phyloP scores from a whole-genome alignment of 2,113 vertebrate genomes.

The Salvator merianae region DNA sequence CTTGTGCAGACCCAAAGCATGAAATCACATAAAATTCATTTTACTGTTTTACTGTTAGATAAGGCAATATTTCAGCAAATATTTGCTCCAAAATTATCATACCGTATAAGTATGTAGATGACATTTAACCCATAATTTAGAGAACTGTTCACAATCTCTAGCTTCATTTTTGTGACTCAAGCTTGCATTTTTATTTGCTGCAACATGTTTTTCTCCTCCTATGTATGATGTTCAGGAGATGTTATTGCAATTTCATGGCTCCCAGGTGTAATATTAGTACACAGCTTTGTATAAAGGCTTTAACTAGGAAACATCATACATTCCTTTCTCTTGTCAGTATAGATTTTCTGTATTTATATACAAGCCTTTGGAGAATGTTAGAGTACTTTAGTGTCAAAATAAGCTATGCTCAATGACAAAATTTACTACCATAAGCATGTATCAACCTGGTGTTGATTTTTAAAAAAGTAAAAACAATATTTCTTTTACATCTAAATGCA shows the following conservation, averaged over 20 bases:
- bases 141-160: slow-evolving; percentile 14
- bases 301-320: neutral
- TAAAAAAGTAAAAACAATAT: slow-evolving; percentile 10
- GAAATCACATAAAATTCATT: neutral
- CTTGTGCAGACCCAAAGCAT: neutral
- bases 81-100: neutral
- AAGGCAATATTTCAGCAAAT: neutral
- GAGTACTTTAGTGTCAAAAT: slow-evolving; percentile 17
- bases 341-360: slow-evolving; percentile 39
- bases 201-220: neutral
- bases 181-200: slow-evolving; percentile 32
- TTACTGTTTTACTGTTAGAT: neutral
- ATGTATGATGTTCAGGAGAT: neutral
- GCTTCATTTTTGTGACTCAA: slow-evolving; percentile 35
- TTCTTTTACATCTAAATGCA: neutral
- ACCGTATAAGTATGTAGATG: neutral
- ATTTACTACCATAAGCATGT: slow-evolving; percentile 13
- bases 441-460: slow-evolving; percentile 25
- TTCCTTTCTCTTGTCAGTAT: slow-evolving; percentile 39
- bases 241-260: slow-evolving; percentile 22
- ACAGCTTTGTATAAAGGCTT: slow-evolving; percentile 12
- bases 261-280: slow-evolving; percentile 30
- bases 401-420: slow-evolving; percentile 21
- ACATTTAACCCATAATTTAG: slow-evolving; percentile 32
- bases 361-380: slow-evolving; percentile 21